Evolutionary conservation across 1,140 invertebrate species (phyloP).

Genomic region (Macrobrachium nipponense): DNA sequence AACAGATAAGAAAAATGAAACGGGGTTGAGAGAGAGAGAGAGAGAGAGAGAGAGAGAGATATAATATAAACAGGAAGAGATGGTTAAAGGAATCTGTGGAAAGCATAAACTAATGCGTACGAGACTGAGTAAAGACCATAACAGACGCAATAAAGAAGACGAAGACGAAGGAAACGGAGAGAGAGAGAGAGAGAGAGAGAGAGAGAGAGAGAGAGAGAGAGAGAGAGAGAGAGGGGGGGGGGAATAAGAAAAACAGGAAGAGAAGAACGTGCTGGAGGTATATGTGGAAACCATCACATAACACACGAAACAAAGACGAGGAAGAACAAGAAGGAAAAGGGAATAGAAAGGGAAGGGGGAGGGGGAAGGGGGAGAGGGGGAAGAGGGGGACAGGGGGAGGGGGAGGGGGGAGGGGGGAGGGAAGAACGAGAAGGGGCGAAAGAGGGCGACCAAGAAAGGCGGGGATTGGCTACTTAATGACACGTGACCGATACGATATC

Average conservation of each 20-base stretch:
- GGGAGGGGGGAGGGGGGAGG: background rate
- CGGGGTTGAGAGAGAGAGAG: no score
- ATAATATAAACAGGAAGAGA: background rate
- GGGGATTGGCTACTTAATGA: no score
- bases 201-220: constrained; percentile 25
- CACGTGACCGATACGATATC: no score
- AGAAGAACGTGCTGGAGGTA: background rate
- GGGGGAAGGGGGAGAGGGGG: background rate
- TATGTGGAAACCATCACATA: no score
- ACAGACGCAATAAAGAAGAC: background rate
- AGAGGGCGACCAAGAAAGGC: background rate
- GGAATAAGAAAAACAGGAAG: background rate
- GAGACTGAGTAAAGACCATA: background rate
- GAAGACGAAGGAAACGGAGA: constrained; percentile 4
- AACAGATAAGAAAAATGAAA: background rate
- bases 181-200: no score
- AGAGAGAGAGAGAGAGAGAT: background rate
- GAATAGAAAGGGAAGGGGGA: background rate
- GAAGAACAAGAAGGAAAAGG: background rate
- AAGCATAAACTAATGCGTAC: background rate
- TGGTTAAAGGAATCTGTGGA: background rate
- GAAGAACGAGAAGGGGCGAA: background rate
- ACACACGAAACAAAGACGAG: background rate
- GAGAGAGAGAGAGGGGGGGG: constrained; percentile 7
- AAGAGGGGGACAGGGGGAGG: background rate